phyloP scores from a whole-genome alignment of 1,140 invertebrate genomes.

The Cotesia vestalis region DNA sequence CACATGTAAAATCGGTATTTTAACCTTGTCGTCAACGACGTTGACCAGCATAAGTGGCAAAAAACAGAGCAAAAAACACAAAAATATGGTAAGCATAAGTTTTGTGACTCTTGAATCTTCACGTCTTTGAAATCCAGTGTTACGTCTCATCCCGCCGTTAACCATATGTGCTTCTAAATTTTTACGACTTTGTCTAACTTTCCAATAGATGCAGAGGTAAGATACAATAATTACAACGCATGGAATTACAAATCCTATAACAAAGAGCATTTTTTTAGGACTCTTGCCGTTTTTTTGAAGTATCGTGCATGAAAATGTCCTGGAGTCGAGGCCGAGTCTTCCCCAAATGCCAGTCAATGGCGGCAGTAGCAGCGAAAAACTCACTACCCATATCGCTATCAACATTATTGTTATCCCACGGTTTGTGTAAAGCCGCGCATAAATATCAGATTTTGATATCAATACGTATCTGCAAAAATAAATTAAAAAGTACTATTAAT shows the following conservation, averaged over 20 bases:
- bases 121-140: conserved; percentile 58
- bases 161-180: conserved; percentile 74
- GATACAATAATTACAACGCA: conserved; percentile 84
- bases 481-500: conserved; percentile 8
- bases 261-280: conserved; percentile 86
- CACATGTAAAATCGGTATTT: conserved; percentile 78
- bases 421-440: conserved; percentile 78
- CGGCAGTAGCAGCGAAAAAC: conserved; percentile 74
- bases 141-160: conserved; percentile 57
- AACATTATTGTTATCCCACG: conserved; percentile 79
- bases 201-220: conserved; percentile 87
- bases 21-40: conserved; percentile 79
- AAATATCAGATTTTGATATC: conserved; percentile 79
- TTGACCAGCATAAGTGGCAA: conserved; percentile 87
- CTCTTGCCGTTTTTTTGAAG: conserved; percentile 79
- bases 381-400: conserved; percentile 75
- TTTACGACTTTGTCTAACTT: conserved; percentile 75
- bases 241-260: conserved; percentile 82
- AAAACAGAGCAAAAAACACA: conserved; percentile 85
- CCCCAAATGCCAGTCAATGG: conserved; percentile 86
- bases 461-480: conserved; percentile 77
- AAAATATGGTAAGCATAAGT: conserved; percentile 86
- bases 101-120: conserved; percentile 83
- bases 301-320: conserved; percentile 88
- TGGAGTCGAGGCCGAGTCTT: conserved; percentile 76